These are phyloP conservation scores for Geococcyx californianus DNA, from an alignment of 2,113 vertebrate genomes.

Conservation along the genomic window DNA sequence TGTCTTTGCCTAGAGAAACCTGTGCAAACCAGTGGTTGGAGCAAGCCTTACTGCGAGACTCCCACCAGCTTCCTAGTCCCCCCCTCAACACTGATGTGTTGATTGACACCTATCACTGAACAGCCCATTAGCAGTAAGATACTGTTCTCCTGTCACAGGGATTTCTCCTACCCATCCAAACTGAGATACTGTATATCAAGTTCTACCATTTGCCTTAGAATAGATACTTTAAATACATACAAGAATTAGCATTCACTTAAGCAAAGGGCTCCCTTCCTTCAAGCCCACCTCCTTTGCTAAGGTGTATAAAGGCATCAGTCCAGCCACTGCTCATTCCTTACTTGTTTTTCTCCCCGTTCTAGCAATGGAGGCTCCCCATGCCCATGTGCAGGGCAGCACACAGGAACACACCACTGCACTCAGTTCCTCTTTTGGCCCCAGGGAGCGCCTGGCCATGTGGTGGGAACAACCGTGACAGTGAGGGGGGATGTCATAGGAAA, in stretches of 20 bases:
- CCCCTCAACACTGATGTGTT: neutral
- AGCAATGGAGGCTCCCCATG: neutral
- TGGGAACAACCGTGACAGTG: fast-evolving
- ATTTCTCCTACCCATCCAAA: neutral
- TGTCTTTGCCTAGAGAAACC: neutral
- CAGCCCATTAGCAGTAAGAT: fast-evolving
- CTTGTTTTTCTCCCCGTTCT: fast-evolving
- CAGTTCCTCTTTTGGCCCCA: neutral
- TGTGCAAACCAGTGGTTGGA: neutral
- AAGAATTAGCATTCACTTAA: fast-evolving
- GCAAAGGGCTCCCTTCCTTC: neutral
- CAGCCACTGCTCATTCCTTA: fast-evolving
- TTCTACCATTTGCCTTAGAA: neutral
- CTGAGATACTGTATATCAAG: neutral
- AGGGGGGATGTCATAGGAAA: neutral
- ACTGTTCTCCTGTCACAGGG: neutral
- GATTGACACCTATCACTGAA: neutral
- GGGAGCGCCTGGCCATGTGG: fast-evolving
- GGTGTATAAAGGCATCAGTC: fast-evolving
- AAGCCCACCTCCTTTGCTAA: neutral
- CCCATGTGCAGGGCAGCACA: neutral
- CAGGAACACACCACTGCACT: neutral
- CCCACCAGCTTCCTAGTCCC: fast-evolving
- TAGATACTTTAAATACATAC: fast-evolving
- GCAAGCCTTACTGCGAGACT: neutral